Evolutionary conservation across 2,888 invertebrate species (phyloP), one percentile per base, ranked within the genome.

Genomic region (Rotaria sp.): DNA sequence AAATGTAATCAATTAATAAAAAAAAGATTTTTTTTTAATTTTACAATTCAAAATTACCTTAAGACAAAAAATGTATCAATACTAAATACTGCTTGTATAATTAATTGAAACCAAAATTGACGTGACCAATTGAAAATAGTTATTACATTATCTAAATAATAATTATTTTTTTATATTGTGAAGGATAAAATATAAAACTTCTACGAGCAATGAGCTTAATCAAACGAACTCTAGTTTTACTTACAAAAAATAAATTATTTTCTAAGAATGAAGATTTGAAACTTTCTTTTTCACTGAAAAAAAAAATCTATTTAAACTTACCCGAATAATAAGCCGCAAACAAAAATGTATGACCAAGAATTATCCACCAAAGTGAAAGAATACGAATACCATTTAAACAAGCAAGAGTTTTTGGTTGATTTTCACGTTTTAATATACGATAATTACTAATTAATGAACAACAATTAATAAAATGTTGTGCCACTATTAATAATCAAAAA

Each of bases 391-490:
- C 80, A 45, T 38, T 45, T 5, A 80, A 18, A 80, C 80, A 80
- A 52, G 93, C 92, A 88, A 94, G 93, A 88, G 94, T 93, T 80
- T 92, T 91, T 48, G 88, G 67, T 30, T n/a, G 24, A 30, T 13
- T 30, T 30, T 67, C 24, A 30, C 35, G 30, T 30, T 30, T 30
- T 30, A 67, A 35, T 30, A 30, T 35, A 30, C 5, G 2, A 67
- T 30, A 67, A 30, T 21, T 67, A 67, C 24, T 67, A 0, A 67
- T 35, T 35, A 67, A 30, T 67, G 67, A 67, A 67, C 67, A 67
- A 30, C 30, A 15, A n/a, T 3, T 45, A 41, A 80, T 45, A 45
- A 80, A 45, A 45, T 45, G 45, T 80, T 41, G 45, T 26, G 45
- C 80, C 5, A 45, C 80, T 80, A 80, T 13, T 45, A 26, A 67